A percentile compares a stretch with the other conserved stretches of the same genome.
These are phyloP conservation scores for Zaprionus inermis DNA, from an alignment of 1,140 invertebrate species.

Conservation along the genomic window DNA sequence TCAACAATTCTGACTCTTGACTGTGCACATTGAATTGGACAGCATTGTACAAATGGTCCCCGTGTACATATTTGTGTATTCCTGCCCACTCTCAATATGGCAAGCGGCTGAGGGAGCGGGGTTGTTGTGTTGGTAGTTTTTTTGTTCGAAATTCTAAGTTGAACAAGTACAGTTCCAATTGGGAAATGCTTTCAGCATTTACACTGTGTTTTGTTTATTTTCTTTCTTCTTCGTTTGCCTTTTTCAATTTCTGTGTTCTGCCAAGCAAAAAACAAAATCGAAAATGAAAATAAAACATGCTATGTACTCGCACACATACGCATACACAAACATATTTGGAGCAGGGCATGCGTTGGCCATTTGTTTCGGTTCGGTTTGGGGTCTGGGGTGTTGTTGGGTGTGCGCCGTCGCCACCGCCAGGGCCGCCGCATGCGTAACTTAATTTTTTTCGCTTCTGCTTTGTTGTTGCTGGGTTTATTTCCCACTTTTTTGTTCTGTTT, in stretches of 20 bases:
- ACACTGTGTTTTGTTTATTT: constrained; percentile 1
- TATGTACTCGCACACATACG: not conserved
- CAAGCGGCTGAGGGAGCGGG: not conserved
- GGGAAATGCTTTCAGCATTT: constrained; percentile 31
- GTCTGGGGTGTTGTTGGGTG: constrained; percentile 21
- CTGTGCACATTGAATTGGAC: constrained; percentile 25
- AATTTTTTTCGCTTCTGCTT: not conserved
- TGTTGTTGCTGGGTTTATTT: constrained; percentile 19
- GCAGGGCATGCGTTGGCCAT: constrained; percentile 43
- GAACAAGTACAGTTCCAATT: constrained; percentile 71
- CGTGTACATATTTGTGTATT: not conserved
- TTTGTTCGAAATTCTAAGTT: constrained; percentile 16
- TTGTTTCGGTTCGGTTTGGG: constrained; percentile 1
- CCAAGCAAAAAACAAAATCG: not conserved
- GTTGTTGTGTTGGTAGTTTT: constrained; percentile 11
- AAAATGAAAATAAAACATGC: not conserved
- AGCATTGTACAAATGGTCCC: constrained; percentile 13
- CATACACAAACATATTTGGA: constrained; percentile 8
- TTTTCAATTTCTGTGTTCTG: not conserved
- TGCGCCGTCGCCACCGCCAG: constrained; percentile 59
- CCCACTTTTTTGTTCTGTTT: constrained; percentile 21
- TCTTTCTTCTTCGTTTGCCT: not conserved
- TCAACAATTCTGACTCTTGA: not conserved
- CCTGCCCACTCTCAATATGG: not conserved
- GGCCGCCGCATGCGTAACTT: constrained; percentile 72